Evolutionary conservation across 2,113 vertebrate species (phyloP).

Genomic region (Apteryx owenii): DNA sequence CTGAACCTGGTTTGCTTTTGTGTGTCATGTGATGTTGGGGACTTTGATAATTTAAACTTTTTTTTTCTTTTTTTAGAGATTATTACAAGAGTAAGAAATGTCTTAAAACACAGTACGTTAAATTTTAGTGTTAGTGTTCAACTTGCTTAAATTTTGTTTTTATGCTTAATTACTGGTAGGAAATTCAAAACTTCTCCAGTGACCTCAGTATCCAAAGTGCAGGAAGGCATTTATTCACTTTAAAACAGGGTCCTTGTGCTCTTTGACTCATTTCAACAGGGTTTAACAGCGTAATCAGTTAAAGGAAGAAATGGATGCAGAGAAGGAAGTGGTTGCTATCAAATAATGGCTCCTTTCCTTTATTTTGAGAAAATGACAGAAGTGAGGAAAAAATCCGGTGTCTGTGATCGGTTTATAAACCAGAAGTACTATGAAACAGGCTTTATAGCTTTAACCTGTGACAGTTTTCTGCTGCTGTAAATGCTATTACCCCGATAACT

Average conservation of each 20-base stretch:
- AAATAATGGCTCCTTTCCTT: background rate
- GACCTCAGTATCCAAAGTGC: background rate
- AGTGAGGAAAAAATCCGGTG: background rate
- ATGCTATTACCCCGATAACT: background rate
- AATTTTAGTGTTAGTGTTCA: background rate
- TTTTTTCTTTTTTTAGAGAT: background rate
- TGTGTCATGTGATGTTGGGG: background rate
- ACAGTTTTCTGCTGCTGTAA: background rate
- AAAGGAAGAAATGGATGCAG: accelerated
- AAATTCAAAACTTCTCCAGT: background rate
- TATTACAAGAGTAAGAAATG: background rate
- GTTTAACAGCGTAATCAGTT: background rate
- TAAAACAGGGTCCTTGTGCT: background rate
- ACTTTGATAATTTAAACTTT: background rate
- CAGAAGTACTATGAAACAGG: background rate
- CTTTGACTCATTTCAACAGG: background rate
- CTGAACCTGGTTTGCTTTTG: background rate
- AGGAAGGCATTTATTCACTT: background rate
- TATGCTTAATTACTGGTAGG: background rate
- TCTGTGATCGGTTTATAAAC: background rate
- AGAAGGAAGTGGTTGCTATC: background rate
- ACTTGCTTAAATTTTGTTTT: background rate
- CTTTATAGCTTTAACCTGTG: background rate
- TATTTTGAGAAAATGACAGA: background rate
- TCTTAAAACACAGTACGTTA: background rate